Evolutionary conservation across 2,113 vertebrate species (phyloP).

Genomic region (Elgaria multicarinata): DNA sequence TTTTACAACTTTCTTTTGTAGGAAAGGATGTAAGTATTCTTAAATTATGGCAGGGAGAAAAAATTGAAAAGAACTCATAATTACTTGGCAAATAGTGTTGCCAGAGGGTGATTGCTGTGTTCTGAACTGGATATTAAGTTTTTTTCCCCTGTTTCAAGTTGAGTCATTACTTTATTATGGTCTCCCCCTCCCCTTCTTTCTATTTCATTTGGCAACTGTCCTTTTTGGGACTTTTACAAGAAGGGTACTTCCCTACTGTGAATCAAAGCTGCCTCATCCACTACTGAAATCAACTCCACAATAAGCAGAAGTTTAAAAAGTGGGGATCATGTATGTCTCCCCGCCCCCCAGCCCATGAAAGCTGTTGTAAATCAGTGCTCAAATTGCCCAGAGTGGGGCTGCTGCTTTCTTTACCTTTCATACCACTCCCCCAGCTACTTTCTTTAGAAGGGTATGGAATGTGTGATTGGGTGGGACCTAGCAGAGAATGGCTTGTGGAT

Average conservation of each 20-base stretch:
- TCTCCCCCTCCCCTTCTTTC: conserved; percentile 57
- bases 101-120: conserved; percentile 58
- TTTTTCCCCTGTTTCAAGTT: conserved; percentile 26
- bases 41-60: conserved; percentile 55
- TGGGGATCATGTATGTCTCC: conserved; percentile 16
- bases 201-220: conserved; percentile 68
- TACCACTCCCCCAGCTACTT: background rate
- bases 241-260: conserved; percentile 60
- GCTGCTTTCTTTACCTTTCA: background rate
- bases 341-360: background rate
- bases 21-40: conserved; percentile 52
- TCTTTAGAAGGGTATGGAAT: background rate
- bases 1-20: conserved; percentile 57
- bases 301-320: conserved; percentile 50
- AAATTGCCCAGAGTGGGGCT: background rate
- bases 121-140: conserved; percentile 66
- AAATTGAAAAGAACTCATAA: conserved; percentile 64
- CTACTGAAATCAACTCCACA: conserved; percentile 68
- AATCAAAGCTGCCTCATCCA: conserved; percentile 65
- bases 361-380: conserved; percentile 10
- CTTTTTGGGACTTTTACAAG: conserved; percentile 55
- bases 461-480: background rate
- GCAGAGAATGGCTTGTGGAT: background rate
- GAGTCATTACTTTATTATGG: conserved; percentile 67
- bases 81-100: conserved; percentile 66